A percentile compares a stretch with the other conserved stretches of the same genome.
Conservation (phyloP, 2,113 vertebrate genomes). For the Asarcornis scutulata region DNA sequence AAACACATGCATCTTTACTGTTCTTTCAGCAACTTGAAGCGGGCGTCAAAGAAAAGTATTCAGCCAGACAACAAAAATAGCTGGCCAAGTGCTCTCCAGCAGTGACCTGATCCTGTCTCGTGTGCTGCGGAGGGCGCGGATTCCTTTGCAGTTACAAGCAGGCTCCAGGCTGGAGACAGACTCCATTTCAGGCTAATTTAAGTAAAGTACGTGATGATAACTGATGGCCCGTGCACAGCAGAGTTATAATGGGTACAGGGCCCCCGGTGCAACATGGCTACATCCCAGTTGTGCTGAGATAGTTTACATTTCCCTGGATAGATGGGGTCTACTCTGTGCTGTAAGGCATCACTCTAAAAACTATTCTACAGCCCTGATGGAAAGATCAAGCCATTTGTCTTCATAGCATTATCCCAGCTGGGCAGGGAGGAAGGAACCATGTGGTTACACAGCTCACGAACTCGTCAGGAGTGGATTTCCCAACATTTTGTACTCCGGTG, state of each 20-base stretch:
- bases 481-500: not conserved
- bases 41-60: not conserved
- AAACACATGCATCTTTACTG: not conserved
- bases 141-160: constrained; percentile 50
- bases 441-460: not conserved
- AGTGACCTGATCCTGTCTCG: not conserved
- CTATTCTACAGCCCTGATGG: not conserved
- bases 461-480: not conserved
- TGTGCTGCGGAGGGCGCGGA: not conserved
- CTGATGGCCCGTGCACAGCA: not conserved
- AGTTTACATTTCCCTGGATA: not conserved
- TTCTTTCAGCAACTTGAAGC: constrained; percentile 1
- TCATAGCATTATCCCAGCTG: not conserved
- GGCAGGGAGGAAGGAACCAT: not conserved
- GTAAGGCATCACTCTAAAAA: not conserved
- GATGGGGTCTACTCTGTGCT: not conserved
- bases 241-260: not conserved
- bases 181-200: constrained; percentile 65
- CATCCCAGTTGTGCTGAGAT: accelerated
- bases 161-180: constrained; percentile 36
- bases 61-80: constrained; percentile 56
- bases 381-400: not conserved
- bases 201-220: constrained; percentile 25
- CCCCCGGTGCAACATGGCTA: accelerated
- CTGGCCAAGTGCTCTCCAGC: constrained; percentile 41